Percentiles rank a stretch among this genome's conserved stretches.
Evolutionary conservation across 2,797 vertebrate species (phyloP).

Genomic region (Sandelia bainsii): DNA sequence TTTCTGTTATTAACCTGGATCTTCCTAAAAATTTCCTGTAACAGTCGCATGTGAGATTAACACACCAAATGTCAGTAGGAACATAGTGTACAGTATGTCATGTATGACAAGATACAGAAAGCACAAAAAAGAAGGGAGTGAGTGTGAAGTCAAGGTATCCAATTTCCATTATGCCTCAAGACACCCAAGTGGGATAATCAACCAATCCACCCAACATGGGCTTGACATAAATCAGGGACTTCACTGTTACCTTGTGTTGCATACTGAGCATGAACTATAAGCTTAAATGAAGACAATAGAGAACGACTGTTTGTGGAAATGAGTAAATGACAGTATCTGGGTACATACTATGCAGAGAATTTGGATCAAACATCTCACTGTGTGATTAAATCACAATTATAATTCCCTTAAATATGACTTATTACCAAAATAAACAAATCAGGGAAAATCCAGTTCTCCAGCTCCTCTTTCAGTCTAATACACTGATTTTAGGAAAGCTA

Average conservation of each 20-base stretch:
- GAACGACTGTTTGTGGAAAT: neutral
- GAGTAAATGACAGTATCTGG: slow-evolving; percentile 8
- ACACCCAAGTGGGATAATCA: neutral
- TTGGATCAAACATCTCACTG: slow-evolving; percentile 10
- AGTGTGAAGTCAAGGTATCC: neutral
- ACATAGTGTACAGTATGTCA: no score
- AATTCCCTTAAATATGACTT: slow-evolving; percentile 25
- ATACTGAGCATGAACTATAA: neutral
- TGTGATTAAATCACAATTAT: slow-evolving; percentile 20
- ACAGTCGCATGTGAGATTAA: no score
- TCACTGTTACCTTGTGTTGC: no score
- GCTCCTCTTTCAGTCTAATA: slow-evolving; percentile 3
- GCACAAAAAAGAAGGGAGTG: no score
- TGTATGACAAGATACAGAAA: neutral
- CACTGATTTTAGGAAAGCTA: slow-evolving; percentile 13
- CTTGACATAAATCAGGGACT: no score
- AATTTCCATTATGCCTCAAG: neutral
- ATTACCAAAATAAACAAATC: slow-evolving; percentile 7
- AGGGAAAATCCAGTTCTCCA: slow-evolving; percentile 4
- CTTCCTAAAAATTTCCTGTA: no score
- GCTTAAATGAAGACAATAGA: neutral
- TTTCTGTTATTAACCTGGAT: no score
- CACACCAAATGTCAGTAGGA: no score
- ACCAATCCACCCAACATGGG: no score
- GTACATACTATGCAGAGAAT: neutral